phyloP scores from a whole-genome alignment of 1,140 invertebrate species.

The Solen grandis region DNA sequence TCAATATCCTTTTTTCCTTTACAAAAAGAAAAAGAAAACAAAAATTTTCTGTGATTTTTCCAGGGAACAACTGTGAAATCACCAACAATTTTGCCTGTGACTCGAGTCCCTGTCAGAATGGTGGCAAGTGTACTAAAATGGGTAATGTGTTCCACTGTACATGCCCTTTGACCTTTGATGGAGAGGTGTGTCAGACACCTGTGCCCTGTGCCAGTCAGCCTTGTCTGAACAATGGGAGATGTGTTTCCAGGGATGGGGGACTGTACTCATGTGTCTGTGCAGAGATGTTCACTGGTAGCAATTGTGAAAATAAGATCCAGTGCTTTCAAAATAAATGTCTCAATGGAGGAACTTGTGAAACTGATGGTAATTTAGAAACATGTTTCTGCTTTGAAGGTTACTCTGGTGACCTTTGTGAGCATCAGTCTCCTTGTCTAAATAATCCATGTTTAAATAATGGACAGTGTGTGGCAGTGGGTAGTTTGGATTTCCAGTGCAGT shows the following conservation, averaged over 20 bases:
- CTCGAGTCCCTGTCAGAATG: slow-evolving; percentile 90
- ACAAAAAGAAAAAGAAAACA: too few species aligned
- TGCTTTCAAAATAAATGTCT: slow-evolving; percentile 67
- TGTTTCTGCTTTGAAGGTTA: slow-evolving; percentile 64
- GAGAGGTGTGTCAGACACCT: slow-evolving; percentile 85
- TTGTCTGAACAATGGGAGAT: slow-evolving; percentile 65
- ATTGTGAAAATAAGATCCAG: slow-evolving; percentile 87
- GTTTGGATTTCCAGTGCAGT: slow-evolving; percentile 58
- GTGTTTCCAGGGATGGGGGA: slow-evolving; percentile 44
- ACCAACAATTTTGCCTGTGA: slow-evolving; percentile 45
- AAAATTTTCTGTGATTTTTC: too few species aligned
- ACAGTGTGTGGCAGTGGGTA: slow-evolving; percentile 60
- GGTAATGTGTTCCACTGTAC: slow-evolving; percentile 51
- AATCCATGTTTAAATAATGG: slow-evolving; percentile 66
- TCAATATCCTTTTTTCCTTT: too few species aligned
- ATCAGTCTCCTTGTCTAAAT: slow-evolving; percentile 65
- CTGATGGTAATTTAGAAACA: slow-evolving; percentile 81
- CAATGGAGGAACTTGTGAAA: slow-evolving; percentile 89
- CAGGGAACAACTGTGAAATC: slow-evolving; percentile 51
- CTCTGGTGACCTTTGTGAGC: slow-evolving; percentile 73
- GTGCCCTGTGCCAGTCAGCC: slow-evolving; percentile 67
- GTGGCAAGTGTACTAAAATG: slow-evolving; percentile 92
- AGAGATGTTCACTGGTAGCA: slow-evolving; percentile 87
- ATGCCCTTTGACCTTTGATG: slow-evolving; percentile 52
- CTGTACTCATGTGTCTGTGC: slow-evolving; percentile 68